Evolutionary conservation across 2,888 invertebrate genomes (phyloP).

Genomic region (Clivina fossor): DNA sequence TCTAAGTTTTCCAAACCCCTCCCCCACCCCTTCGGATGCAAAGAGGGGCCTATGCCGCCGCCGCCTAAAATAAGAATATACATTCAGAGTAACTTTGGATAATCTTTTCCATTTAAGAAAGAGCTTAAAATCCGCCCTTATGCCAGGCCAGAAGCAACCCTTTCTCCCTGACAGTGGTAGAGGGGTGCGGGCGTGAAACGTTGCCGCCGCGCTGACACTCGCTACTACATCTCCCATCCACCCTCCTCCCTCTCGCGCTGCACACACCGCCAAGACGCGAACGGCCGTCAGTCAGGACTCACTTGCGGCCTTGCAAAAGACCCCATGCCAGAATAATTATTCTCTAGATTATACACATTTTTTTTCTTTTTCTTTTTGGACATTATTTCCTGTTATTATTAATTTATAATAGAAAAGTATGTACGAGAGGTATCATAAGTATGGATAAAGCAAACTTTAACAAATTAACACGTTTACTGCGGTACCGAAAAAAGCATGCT

Average conservation of each 20-base stretch:
- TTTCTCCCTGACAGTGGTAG: slow-evolving; percentile 41
- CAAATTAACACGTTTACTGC: too few species aligned
- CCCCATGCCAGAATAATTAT: neutral
- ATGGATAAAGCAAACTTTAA: too few species aligned
- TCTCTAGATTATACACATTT: too few species aligned
- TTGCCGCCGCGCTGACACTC: neutral
- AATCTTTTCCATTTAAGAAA: slow-evolving; percentile 49
- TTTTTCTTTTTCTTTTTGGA: too few species aligned
- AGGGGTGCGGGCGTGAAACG: neutral
- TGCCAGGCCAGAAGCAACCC: slow-evolving; percentile 41
- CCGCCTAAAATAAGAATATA: slow-evolving; percentile 47
- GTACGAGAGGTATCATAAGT: too few species aligned
- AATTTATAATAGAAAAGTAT: neutral
- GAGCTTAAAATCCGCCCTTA: slow-evolving; percentile 45
- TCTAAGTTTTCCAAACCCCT: slow-evolving; percentile 47
- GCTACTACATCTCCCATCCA: neutral
- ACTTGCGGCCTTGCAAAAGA: slow-evolving; percentile 4
- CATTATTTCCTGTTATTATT: neutral
- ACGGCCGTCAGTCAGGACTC: slow-evolving; percentile 23
- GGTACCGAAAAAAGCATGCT: too few species aligned
- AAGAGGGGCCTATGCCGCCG: neutral
- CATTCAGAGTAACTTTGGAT: slow-evolving; percentile 47
- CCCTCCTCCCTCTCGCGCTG: neutral
- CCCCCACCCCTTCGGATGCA: slow-evolving; percentile 1
- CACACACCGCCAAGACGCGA: slow-evolving; percentile 9